Base-by-base conservation (phyloP, 2,888 invertebrate genomes). In the Griposia aprilina region DNA sequence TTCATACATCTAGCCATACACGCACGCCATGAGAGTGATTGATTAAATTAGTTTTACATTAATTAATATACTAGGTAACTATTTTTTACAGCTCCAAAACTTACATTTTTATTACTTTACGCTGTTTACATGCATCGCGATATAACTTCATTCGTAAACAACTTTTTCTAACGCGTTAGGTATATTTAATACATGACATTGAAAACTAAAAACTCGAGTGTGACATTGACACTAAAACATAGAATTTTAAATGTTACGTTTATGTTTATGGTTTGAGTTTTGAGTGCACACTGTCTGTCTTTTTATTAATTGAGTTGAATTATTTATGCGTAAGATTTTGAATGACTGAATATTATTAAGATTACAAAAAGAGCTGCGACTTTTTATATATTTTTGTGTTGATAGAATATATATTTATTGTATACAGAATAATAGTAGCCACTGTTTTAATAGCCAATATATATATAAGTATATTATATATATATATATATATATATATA, bases 151-250 rank as follows among this genome's bases (percentile, higher is more conserved):
- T 65, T 70, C 10, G 20, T 15, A n/a, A 78, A 79, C 74, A 45
- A 62, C 48, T 74, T 60, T 17, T 60, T 65, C 62, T 63, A 67
- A 26, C 0, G 13, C 6, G 15, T 65, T 63, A 74, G 36, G 63
- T 76, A 80, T 3, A 3, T 36, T 36, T 1, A 36, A 36, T 36
- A 36, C 30, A 80, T 83, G 74, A 73, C 83, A 83, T 83, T 74
- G 83, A 81, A 63, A 67, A 66, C 70, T 13, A 70, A 83, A 75
- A 67, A n/a, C 52, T 26, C 23, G 30, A 15, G 30, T 20, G 55
- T 74, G 81, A 74, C 83, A 83, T 81, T 83, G 83, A 81, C 83
- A 83, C 74, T 55, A 68, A 83, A 81, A 81, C 81, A 77, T 67
- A 71, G 76, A 50, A 65, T 26, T 80, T 82, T 7, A 26, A n/a